Conservation (phyloP, 2,797 vertebrate species). For the Crenichthys baileyi region DNA sequence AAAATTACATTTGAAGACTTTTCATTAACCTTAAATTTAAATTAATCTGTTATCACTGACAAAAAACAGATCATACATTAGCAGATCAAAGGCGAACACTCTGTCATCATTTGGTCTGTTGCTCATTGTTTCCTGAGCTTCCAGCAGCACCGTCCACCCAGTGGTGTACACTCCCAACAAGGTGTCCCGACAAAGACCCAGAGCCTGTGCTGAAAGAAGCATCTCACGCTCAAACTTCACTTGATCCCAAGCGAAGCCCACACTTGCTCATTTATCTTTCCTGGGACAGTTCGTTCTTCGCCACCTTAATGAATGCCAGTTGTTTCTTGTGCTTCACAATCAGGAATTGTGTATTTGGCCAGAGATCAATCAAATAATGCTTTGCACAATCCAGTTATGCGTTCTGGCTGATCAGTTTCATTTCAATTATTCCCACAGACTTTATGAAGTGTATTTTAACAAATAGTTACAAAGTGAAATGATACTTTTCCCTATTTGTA, state of each 20-base stretch:
- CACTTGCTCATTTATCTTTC: constrained; percentile 65
- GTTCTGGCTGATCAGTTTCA: constrained; percentile 50
- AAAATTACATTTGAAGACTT: constrained; percentile 23
- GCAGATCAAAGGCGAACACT: constrained; percentile 64
- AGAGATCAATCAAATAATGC: constrained; percentile 48
- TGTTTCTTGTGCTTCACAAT: constrained; percentile 74
- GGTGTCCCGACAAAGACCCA: constrained; percentile 79
- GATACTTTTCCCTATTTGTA: neutral
- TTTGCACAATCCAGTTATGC: constrained; percentile 31
- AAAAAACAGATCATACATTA: constrained; percentile 31
- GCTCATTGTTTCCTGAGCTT: constrained; percentile 66
- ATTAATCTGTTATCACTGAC: constrained; percentile 36
- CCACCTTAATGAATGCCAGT: constrained; percentile 82
- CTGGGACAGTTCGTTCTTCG: constrained; percentile 56
- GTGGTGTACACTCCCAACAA: constrained; percentile 75
- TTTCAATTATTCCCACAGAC: constrained; percentile 2
- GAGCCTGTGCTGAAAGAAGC: constrained; percentile 82
- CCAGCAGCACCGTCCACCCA: constrained; percentile 54
- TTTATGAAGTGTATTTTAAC: constrained; percentile 5
- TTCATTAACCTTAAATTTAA: constrained; percentile 40
- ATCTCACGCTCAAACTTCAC: constrained; percentile 59
- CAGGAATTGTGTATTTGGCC: constrained; percentile 70
- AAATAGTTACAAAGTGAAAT: constrained; percentile 1
- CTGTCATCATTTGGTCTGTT: constrained; percentile 62
- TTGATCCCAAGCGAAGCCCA: constrained; percentile 51